phyloP scores from a whole-genome alignment of 2,113 vertebrate genomes.

The Pleuronectes platessa region DNA sequence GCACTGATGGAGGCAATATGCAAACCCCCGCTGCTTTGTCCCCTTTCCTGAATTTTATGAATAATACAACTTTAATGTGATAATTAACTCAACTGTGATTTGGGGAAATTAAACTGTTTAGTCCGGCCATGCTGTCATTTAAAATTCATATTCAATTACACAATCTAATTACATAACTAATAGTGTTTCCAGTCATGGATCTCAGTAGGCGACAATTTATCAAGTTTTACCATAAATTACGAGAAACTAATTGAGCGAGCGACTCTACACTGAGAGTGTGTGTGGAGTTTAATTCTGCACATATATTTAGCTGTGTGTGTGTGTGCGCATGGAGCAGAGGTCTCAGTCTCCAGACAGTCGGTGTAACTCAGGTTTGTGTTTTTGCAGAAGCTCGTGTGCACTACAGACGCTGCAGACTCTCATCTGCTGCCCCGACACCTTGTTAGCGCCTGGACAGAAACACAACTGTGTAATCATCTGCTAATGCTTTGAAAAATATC shows the following conservation, averaged over 20 bases:
- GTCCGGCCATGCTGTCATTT: constrained; percentile 30
- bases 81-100: constrained; percentile 50
- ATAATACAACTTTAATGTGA: constrained; percentile 55
- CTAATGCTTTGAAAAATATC: too few species aligned
- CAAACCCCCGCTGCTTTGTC: constrained; percentile 20
- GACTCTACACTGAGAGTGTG: neutral
- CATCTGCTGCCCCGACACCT: constrained; percentile 65
- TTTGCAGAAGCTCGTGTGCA: too few species aligned
- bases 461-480: neutral
- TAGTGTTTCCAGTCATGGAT: constrained; percentile 15
- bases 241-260: neutral
- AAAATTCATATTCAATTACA: constrained; percentile 59
- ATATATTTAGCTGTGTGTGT: neutral
- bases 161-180: constrained; percentile 47
- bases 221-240: neutral
- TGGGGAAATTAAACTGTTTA: too few species aligned
- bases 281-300: constrained; percentile 46
- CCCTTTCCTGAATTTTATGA: constrained; percentile 39
- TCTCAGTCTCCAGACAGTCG: too few species aligned
- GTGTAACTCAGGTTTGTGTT: too few species aligned
- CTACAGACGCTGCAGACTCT: neutral
- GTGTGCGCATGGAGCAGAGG: too few species aligned
- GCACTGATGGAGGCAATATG: neutral
- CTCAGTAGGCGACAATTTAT: neutral
- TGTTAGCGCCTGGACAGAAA: constrained; percentile 51